Evolutionary conservation across 2,113 vertebrate species (phyloP).

Genomic region (Vanacampus margaritifer): DNA sequence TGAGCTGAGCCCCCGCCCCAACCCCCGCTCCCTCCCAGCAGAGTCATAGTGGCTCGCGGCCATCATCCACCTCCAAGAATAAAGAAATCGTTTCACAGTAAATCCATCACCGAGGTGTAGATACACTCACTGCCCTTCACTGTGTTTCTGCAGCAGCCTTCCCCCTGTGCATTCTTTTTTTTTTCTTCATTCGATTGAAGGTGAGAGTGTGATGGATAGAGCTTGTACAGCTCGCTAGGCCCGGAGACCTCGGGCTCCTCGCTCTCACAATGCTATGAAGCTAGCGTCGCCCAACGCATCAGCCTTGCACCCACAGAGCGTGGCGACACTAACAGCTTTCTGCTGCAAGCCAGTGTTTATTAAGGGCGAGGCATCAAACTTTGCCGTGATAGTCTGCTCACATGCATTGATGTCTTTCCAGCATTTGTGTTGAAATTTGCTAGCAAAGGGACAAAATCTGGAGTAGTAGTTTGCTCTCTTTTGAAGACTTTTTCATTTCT

Average conservation of each 20-base stretch:
- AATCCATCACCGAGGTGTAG: slow-evolving; percentile 66
- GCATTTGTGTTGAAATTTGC: neutral
- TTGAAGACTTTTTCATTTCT: slow-evolving; percentile 6
- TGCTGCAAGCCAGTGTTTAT: neutral
- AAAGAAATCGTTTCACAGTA: slow-evolving; percentile 56
- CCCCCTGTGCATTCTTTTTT: slow-evolving; percentile 26
- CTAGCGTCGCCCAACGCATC: slow-evolving; percentile 38
- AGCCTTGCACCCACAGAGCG: neutral
- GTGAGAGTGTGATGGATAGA: slow-evolving; percentile 64
- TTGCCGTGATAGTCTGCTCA: neutral
- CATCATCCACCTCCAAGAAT: slow-evolving; percentile 50
- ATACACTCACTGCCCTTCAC: slow-evolving; percentile 34
- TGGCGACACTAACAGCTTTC: neutral
- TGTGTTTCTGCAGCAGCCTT: slow-evolving; percentile 24
- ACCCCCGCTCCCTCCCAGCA: slow-evolving; percentile 20
- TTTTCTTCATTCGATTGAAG: slow-evolving; percentile 43
- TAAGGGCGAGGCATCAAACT: neutral
- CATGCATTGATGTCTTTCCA: neutral
- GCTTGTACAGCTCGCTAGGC: slow-evolving; percentile 34
- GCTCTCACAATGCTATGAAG: slow-evolving; percentile 22
- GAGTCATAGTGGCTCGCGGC: slow-evolving; percentile 38
- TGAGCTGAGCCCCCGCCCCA: slow-evolving; percentile 15
- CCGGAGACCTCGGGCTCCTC: slow-evolving; percentile 33
- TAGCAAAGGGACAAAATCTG: too few relatives aligned
- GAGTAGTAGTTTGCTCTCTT: neutral